A percentile compares a stretch with the other conserved stretches of the same genome.
These are phyloP conservation scores for Nesidiocoris tenuis DNA, from an alignment of 2,888 invertebrate species.

Conservation along the genomic window DNA sequence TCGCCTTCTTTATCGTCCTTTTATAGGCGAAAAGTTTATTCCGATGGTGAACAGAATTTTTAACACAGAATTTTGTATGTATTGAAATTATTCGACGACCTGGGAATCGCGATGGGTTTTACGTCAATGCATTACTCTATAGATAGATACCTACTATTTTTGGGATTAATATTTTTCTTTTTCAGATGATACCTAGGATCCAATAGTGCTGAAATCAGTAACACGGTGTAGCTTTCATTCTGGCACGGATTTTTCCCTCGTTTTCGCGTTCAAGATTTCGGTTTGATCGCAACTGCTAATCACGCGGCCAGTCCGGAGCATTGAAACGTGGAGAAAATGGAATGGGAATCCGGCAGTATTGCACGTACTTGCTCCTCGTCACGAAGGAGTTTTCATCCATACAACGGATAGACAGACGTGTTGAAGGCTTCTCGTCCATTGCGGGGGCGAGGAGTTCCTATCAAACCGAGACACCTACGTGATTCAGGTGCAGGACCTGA, in stretches of 20 bases:
- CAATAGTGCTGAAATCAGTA: too few relatives aligned
- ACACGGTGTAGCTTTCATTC: too few relatives aligned
- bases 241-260: too few relatives aligned
- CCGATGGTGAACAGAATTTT: not conserved
- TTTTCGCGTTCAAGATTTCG: not conserved
- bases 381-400: slow-evolving; percentile 35
- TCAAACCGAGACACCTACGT: slow-evolving; percentile 42
- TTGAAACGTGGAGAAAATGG: not conserved
- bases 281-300: slow-evolving; percentile 8
- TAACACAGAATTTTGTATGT: not conserved
- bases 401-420: slow-evolving; percentile 24
- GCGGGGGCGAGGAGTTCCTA: slow-evolving; percentile 25
- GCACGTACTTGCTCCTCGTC: slow-evolving; percentile 38
- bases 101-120: too few relatives aligned
- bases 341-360: slow-evolving; percentile 27
- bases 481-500: slow-evolving; percentile 15
- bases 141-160: too few relatives aligned
- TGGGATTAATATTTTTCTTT: too few relatives aligned
- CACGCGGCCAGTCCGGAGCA: slow-evolving; percentile 11
- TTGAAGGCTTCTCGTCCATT: slow-evolving; percentile 1
- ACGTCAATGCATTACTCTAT: too few relatives aligned
- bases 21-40: not conserved
- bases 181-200: too few relatives aligned
- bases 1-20: not conserved
- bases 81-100: too few relatives aligned